Conservation (phyloP, 2,113 vertebrate species). For the Butorides virescens region DNA sequence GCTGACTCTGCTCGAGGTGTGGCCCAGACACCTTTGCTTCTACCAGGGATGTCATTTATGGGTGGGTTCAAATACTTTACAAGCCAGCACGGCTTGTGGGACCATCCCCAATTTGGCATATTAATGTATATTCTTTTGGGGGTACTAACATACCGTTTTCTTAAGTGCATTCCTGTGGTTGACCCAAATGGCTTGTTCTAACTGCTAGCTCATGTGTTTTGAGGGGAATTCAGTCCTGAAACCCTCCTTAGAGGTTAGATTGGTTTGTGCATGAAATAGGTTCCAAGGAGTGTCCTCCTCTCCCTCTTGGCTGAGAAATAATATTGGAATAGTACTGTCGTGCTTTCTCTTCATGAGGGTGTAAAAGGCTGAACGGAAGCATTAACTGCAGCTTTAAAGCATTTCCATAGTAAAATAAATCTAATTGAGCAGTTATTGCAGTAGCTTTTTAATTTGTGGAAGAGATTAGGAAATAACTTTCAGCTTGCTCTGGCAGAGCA, state of each 20-base stretch:
- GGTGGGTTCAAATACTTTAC: not conserved
- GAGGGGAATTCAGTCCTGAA: constrained; percentile 13
- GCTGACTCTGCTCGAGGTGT: not conserved
- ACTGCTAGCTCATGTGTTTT: not conserved
- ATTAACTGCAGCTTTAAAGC: constrained; percentile 53
- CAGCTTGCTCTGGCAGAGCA: constrained; percentile 57
- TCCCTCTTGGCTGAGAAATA: constrained; percentile 14
- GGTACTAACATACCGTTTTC: not conserved
- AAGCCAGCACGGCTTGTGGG: not conserved
- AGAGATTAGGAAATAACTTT: constrained; percentile 69
- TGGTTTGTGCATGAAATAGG: not conserved
- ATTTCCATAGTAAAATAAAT: constrained; percentile 68
- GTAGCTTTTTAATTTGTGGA: constrained; percentile 69
- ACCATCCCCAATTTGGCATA: not conserved
- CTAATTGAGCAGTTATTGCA: constrained; percentile 69
- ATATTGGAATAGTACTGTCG: not conserved
- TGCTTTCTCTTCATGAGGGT: not conserved
- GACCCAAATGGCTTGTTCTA: not conserved
- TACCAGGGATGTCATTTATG: not conserved
- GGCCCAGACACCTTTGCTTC: not conserved
- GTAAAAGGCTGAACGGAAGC: constrained; percentile 56
- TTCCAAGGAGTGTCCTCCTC: constrained; percentile 7
- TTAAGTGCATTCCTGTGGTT: constrained; percentile 35
- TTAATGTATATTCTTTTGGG: not conserved
- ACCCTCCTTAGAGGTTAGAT: not conserved